Percentiles rank a stretch among this genome's conserved stretches.
Conservation (phyloP, 2,888 invertebrate genomes). For the Anagyrus pseudococci region DNA sequence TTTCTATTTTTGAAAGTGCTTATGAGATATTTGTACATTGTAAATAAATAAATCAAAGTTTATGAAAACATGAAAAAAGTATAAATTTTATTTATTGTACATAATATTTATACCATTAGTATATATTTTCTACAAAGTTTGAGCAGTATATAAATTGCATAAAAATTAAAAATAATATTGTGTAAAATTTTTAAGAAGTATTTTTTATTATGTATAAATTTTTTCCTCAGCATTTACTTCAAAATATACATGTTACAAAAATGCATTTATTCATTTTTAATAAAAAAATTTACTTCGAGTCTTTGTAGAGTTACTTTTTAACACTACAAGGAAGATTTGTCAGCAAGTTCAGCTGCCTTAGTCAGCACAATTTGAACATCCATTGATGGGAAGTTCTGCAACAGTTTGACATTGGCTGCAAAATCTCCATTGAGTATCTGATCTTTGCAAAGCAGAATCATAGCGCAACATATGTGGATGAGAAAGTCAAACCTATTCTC, state of each 20-base stretch:
- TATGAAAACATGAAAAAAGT: not conserved
- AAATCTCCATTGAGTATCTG: conserved; percentile 89
- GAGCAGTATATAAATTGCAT: conserved; percentile 11
- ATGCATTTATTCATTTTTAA: conserved; percentile 23
- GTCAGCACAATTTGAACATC: conserved; percentile 85
- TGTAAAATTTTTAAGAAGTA: conserved; percentile 22
- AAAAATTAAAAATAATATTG: conserved; percentile 10
- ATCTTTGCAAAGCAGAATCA: conserved; percentile 91
- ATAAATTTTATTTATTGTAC: not conserved
- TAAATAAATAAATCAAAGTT: not conserved
- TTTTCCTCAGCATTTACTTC: conserved; percentile 15
- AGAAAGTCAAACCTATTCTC: conserved; percentile 88
- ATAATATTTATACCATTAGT: not conserved
- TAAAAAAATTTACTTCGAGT: conserved; percentile 25
- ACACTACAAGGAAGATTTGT: conserved; percentile 44
- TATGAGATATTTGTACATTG: not conserved
- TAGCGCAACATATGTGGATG: conserved; percentile 92
- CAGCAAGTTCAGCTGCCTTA: conserved; percentile 75
- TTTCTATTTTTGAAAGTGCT: not conserved
- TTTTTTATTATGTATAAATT: conserved; percentile 34
- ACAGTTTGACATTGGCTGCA: conserved; percentile 89
- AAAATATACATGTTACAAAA: conserved; percentile 35
- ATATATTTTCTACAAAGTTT: conserved; percentile 4
- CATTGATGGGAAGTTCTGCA: conserved; percentile 91
- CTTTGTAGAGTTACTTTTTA: conserved; percentile 15